Evolutionary conservation across 2,113 vertebrate species (phyloP).

Genomic region (Donacobius atricapilla): DNA sequence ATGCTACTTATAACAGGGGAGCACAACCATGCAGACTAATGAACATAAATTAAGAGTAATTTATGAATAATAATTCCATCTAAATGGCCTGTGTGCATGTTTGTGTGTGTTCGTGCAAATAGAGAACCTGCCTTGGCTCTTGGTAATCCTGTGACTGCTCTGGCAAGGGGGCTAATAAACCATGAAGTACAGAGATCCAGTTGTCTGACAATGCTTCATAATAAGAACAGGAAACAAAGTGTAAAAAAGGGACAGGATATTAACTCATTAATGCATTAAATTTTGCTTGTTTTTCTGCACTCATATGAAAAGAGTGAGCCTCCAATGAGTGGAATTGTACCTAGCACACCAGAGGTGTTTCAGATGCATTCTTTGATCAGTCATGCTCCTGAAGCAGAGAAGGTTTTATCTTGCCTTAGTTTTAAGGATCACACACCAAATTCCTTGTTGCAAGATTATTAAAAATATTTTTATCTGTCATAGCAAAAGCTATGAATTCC

Average conservation of each 20-base stretch:
- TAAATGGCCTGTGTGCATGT: not conserved
- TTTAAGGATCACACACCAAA: not conserved
- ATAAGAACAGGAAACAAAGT: not conserved
- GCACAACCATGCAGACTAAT: not conserved
- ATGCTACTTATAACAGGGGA: not conserved
- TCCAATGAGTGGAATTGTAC: not conserved
- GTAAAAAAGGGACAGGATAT: not conserved
- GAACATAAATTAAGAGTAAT: slow-evolving; percentile 25
- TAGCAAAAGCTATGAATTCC: not conserved
- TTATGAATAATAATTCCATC: slow-evolving; percentile 12
- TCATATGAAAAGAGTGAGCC: not conserved
- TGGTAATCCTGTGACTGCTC: not conserved
- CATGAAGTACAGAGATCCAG: not conserved
- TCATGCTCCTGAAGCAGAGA: not conserved
- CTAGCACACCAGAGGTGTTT: not conserved
- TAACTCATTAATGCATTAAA: not conserved
- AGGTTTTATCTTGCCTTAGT: not conserved
- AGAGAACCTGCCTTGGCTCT: not conserved
- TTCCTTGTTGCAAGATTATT: slow-evolving; percentile 7
- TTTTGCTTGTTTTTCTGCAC: not conserved
- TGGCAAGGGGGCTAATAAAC: not conserved
- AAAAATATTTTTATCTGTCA: slow-evolving; percentile 59
- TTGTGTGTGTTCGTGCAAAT: not conserved
- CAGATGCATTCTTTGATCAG: not conserved
- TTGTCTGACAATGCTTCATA: not conserved